Evolutionary conservation across 2,113 vertebrate species (phyloP), one percentile per base, ranked within the genome.

Genomic region (Platichthys stellatus): DNA sequence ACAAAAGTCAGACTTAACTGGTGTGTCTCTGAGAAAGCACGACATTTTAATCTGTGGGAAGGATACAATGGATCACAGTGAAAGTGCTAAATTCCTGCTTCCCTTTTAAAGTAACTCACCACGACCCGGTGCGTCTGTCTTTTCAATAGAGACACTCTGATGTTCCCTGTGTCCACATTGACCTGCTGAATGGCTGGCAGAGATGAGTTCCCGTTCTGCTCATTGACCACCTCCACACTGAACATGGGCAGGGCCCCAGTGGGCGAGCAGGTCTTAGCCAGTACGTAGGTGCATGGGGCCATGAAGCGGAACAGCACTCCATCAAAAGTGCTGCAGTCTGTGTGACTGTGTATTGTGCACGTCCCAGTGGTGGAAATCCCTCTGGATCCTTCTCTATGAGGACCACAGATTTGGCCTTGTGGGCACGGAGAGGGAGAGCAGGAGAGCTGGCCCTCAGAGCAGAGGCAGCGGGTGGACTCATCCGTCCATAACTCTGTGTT

Each of bases 271-370:
- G 93, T 89, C 84, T 92, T 94, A 69, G 95, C 92, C 82, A 97
- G 90, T 2, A 93, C 82, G 79, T 96, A 96, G 71, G 92, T 94
- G 90, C 96, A 97, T 53, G 85, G 90, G 11, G 86, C 90, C 86
- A 91, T 92, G 80, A 96, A 96, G 82, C 57, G 77, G 78, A 95
- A 94, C 1, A 73, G 87, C 81, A 90, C 83, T 43, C 94, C 94
- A 87, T 97, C 96, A 85, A 96, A 96, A 53, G 94, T 95, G 69
- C 83, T 93, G 90, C 93, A 95, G 65, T 94, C 92, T 3, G 94
- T 91, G 81, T 94, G 90, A 0, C 89, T 69, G 54, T 95, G 85
- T 28, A 96, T 80, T 0, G 92, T 93, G 78, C 96, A 97, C 64
- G 82, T 92, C 80, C 94, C 95, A 0, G 86, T 18, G 77, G 53